Evolutionary conservation across 1,140 invertebrate species (phyloP), one percentile per base, ranked within the genome.

Genomic region (Ceratoteleas bidentatus): DNA sequence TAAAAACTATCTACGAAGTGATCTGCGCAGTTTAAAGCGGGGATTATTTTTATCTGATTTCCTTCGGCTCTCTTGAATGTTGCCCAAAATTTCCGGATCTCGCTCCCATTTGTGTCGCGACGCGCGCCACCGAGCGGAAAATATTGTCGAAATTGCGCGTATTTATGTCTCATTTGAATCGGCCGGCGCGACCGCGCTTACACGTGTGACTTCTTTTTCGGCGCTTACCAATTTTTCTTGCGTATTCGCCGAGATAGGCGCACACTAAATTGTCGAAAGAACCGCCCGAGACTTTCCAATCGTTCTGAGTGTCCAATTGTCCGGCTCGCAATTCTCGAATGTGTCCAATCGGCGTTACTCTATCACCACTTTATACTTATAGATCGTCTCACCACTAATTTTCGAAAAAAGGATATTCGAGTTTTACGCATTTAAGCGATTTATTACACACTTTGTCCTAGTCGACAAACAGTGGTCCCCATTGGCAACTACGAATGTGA

Each of bases 201-300:
- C 47, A 61, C 40, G 54, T 6, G 15, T 38, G 58, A 54, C 8
- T 49, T 7, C n/a, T 73, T 60, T 77, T 77, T 68, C 34, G 4
- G 15, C 50, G 14, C 16, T 49, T 56, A 54, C 53, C 65, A 69
- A 77, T 77, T 77, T 68, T 72, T 75, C 47, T 61, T 61, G 61
- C 70, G 65, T 73, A 68, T 74, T 74, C 68, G 32, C 14, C 24
- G 6, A 57, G 62, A 76, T 76, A 72, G 74, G 68, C 64, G 75
- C 58, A 74, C 77, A 75, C 73, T 79, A 82, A 82, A 82, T 84
- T 76, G 73, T 60, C 57, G 38, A 60, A 70, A 70, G 50, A 52
- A 49, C 38, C 38, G 38, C 38, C 49, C 33, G 62, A 54, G 56
- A 78, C 40, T 70, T 78, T 65, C 75, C 65, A 78, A 78, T 78